Conservation (phyloP, 2,797 vertebrate species). For the Falco cherrug region DNA sequence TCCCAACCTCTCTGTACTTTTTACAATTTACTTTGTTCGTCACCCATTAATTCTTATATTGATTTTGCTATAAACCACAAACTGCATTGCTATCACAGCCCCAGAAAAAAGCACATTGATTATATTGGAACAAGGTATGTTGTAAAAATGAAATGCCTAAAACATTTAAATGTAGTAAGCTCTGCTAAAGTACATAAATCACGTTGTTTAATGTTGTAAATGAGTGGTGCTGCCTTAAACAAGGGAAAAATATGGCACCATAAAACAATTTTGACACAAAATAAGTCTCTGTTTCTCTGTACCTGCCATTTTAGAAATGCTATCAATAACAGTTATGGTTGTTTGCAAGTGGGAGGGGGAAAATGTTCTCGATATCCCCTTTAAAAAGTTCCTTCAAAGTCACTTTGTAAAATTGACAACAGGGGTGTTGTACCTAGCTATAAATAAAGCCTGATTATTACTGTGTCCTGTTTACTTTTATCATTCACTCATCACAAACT, state of each 20-base stretch:
- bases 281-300: slow-evolving; percentile 54
- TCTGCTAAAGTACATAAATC: slow-evolving; percentile 77
- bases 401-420: slow-evolving; percentile 72
- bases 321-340: slow-evolving; percentile 75
- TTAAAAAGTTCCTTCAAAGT: slow-evolving; percentile 80
- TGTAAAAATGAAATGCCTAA: slow-evolving; percentile 78
- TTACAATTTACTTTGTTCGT: slow-evolving; percentile 67
- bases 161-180: slow-evolving; percentile 78
- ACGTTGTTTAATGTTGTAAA: slow-evolving; percentile 73
- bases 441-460: slow-evolving; percentile 78
- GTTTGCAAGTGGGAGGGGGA: slow-evolving; percentile 60
- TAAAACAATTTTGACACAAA: slow-evolving; percentile 77
- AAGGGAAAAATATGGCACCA: slow-evolving; percentile 72
- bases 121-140: slow-evolving; percentile 77
- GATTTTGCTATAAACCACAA: slow-evolving; percentile 80
- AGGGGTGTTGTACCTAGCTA: slow-evolving; percentile 14
- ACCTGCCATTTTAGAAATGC: slow-evolving; percentile 66
- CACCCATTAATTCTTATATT: slow-evolving; percentile 79
- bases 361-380: slow-evolving; percentile 55
- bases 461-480: slow-evolving; percentile 75
- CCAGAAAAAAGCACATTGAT: slow-evolving; percentile 74
- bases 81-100: slow-evolving; percentile 65
- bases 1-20: slow-evolving; percentile 30
- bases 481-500: slow-evolving; percentile 75
- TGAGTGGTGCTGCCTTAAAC: slow-evolving; percentile 76